Conservation (phyloP, 2,797 vertebrate genomes). For the Phataginus tricuspis region DNA sequence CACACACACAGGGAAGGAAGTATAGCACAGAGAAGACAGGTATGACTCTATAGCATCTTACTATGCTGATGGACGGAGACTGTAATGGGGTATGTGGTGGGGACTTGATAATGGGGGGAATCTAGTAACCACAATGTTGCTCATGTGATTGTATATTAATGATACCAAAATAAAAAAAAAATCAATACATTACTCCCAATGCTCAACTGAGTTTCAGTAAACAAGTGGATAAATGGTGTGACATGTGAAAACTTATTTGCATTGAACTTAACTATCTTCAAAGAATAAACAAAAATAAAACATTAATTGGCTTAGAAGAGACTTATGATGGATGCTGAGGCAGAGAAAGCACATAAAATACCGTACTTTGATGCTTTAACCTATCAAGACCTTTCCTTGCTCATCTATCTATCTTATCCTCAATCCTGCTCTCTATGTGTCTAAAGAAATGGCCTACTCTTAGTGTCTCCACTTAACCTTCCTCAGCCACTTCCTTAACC, state of each 20-base stretch:
- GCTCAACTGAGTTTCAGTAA: background rate
- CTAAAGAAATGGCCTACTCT: constrained; percentile 8
- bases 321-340: background rate
- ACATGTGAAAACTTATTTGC: constrained; percentile 27
- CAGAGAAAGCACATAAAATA: background rate
- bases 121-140: no score
- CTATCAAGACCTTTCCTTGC: background rate
- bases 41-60: no score
- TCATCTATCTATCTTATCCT: background rate
- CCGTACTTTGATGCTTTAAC: background rate
- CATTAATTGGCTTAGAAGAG: background rate
- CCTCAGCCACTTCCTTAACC: background rate
- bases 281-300: constrained; percentile 45
- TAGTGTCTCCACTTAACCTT: background rate
- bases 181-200: background rate
- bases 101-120: no score
- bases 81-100: no score
- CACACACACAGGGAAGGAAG: no score
- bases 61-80: no score
- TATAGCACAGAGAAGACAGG: no score
- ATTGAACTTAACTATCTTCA: constrained; percentile 12
- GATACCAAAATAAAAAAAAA: no score
- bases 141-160: no score
- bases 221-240: background rate
- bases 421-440: background rate